These are phyloP conservation scores for Ataeniobius toweri DNA, from an alignment of 2,797 vertebrate species.

Conservation along the genomic window DNA sequence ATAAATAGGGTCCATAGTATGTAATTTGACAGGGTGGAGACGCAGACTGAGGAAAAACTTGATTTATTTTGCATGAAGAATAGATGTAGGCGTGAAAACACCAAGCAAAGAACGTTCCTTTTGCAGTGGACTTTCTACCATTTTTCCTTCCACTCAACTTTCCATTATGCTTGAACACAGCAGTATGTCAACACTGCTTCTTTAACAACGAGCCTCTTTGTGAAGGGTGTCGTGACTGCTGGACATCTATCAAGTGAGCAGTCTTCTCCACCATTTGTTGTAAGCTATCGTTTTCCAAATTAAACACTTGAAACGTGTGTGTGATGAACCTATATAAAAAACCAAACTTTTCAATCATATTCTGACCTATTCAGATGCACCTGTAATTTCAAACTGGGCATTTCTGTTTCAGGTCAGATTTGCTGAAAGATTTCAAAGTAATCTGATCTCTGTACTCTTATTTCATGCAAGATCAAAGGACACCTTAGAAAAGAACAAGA, in stretches of 20 bases:
- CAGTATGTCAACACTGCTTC: too few relatives aligned
- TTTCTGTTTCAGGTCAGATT: neutral
- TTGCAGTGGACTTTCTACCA: neutral
- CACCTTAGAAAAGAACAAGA: neutral
- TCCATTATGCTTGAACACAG: too few relatives aligned
- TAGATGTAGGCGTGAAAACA: neutral
- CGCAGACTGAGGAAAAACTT: neutral
- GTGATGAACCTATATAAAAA: neutral
- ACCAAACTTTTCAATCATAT: neutral
- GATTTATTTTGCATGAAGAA: neutral
- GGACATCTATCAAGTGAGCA: too few relatives aligned
- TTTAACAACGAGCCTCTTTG: too few relatives aligned
- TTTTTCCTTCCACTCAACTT: too few relatives aligned
- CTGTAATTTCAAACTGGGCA: neutral
- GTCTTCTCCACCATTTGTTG: too few relatives aligned
- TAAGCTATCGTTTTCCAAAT: too few relatives aligned
- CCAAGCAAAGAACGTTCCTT: neutral
- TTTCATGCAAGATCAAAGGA: neutral
- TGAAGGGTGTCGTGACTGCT: too few relatives aligned
- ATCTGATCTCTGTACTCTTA: neutral
- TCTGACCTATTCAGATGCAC: neutral
- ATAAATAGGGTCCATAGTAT: neutral
- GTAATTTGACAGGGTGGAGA: neutral
- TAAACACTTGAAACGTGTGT: too few relatives aligned
- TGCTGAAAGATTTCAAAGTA: neutral